Evolutionary conservation across 2,113 vertebrate species (phyloP).

Genomic region (Hyaena hyaena): DNA sequence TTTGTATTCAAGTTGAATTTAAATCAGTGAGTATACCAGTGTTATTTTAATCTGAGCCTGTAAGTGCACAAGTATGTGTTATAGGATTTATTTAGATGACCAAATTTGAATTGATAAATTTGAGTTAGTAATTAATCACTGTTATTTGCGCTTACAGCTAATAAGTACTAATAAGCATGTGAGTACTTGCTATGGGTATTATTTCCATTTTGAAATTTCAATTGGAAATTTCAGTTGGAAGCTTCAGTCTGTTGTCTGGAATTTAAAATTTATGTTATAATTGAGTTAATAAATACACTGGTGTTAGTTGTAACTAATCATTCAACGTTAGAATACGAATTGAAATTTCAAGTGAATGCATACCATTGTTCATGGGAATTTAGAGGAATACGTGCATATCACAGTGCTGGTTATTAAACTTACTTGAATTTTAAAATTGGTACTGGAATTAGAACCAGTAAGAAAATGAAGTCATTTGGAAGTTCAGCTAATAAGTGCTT

Average conservation of each 20-base stretch:
- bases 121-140: background rate
- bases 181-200: background rate
- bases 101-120: background rate
- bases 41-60: background rate
- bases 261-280: background rate
- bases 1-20: background rate
- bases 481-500: background rate
- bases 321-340: background rate
- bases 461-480: background rate
- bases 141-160: background rate
- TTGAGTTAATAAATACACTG: background rate
- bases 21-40: background rate
- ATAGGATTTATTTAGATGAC: background rate
- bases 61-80: background rate
- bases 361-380: background rate
- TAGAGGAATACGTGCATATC: rapidly evolving
- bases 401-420: background rate
- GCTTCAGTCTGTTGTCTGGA: background rate
- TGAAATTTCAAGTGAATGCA: background rate
- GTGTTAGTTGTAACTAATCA: background rate
- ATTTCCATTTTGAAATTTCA: background rate
- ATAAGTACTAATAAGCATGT: background rate
- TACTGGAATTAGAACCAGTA: background rate
- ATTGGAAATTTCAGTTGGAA: background rate
- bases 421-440: background rate